phyloP scores from a whole-genome alignment of 2,888 invertebrate genomes.

The Gastracanthus pulcherrimus region DNA sequence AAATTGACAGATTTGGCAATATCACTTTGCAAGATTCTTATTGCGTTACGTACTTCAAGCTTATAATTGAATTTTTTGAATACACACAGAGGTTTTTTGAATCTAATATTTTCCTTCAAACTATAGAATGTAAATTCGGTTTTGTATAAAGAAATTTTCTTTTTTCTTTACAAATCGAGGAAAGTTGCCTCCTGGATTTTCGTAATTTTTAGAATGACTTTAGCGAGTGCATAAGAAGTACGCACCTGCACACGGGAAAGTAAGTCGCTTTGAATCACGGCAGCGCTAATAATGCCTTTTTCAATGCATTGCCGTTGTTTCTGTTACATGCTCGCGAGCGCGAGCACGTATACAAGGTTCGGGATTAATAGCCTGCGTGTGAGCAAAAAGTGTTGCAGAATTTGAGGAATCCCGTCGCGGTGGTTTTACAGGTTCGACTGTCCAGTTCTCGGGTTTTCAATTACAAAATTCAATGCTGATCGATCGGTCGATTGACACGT shows the following conservation, averaged over 20 bases:
- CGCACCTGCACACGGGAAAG: neutral
- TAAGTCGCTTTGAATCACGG: neutral
- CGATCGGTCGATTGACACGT: slow-evolving; percentile 25
- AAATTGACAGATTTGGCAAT: no score
- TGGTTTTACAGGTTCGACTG: slow-evolving; percentile 16
- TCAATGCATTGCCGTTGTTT: neutral
- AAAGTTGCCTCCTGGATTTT: no score
- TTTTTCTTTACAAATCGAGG: neutral
- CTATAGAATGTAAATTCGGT: no score
- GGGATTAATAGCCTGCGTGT: neutral
- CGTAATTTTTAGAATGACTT: neutral
- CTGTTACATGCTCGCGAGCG: neutral
- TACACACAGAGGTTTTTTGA: no score
- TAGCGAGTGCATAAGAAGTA: neutral
- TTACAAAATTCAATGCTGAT: slow-evolving; percentile 29
- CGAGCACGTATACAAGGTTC: neutral
- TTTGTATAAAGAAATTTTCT: no score
- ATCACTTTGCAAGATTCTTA: no score
- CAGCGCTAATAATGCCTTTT: neutral
- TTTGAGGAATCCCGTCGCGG: slow-evolving; percentile 22
- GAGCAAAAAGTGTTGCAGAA: slow-evolving; percentile 13
- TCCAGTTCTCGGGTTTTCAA: slow-evolving; percentile 22
- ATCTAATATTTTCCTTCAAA: no score
- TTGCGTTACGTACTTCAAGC: no score
- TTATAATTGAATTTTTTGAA: no score